These are phyloP conservation scores for Orcinus orca DNA, from an alignment of 2,113 vertebrate genomes.

Conservation along the genomic window DNA sequence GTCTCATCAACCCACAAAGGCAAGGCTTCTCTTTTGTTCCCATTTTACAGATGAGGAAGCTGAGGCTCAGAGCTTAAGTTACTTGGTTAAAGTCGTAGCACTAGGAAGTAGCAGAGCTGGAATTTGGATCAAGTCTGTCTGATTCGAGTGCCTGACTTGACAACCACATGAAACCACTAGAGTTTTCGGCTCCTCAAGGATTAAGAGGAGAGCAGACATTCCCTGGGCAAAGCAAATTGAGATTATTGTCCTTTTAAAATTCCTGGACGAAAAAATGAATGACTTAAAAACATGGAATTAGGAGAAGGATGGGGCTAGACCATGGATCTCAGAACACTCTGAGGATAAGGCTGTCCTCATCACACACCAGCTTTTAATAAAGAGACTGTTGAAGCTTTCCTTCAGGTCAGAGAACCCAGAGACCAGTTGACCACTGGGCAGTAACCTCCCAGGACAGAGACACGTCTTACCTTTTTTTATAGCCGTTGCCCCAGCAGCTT, in stretches of 20 bases:
- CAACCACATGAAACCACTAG: background rate
- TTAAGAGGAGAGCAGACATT: background rate
- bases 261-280: background rate
- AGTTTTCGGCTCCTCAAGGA: background rate
- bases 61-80: background rate
- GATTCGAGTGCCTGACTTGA: background rate
- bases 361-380: background rate
- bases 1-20: background rate
- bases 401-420: background rate
- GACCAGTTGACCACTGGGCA: background rate
- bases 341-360: background rate
- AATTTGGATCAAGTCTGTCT: background rate
- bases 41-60: background rate
- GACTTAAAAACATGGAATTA: background rate
- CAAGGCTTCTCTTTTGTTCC: background rate
- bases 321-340: background rate
- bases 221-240: background rate
- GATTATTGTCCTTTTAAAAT: background rate
- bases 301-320: background rate
- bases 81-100: background rate
- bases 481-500: too few species aligned
- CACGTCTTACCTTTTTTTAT: background rate
- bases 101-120: background rate
- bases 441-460: background rate
- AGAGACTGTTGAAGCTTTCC: background rate